Conservation (phyloP, 2,797 vertebrate species). For the Sebastes iracundus region DNA sequence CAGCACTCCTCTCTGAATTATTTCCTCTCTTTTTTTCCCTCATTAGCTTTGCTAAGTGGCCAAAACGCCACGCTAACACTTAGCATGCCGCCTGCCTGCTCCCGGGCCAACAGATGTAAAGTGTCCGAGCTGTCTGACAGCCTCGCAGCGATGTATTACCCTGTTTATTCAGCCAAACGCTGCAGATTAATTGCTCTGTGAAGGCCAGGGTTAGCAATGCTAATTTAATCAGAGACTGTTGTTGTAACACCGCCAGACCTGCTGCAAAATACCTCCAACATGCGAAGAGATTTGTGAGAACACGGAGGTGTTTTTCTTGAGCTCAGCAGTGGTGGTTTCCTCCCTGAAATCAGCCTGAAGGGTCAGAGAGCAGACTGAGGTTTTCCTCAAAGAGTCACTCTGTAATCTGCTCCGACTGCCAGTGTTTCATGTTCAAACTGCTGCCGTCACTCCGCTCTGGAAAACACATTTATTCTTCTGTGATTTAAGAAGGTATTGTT, state of each 20-base stretch:
- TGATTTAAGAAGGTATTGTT: background rate
- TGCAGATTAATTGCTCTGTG: constrained; percentile 73
- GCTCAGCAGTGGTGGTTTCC: background rate
- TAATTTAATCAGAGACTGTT: constrained; percentile 81
- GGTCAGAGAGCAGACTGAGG: background rate
- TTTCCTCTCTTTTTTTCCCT: constrained; percentile 39
- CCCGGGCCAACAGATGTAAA: constrained; percentile 70
- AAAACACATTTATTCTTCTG: background rate
- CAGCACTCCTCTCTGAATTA: constrained; percentile 46
- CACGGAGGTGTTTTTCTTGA: constrained; percentile 4
- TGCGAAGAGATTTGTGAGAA: constrained; percentile 17
- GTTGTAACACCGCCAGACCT: constrained; percentile 31
- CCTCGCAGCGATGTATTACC: constrained; percentile 64
- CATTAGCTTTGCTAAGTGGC: constrained; percentile 58
- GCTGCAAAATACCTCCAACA: constrained; percentile 27
- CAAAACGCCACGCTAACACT: constrained; percentile 47
- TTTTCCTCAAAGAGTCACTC: background rate
- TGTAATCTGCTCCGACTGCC: background rate
- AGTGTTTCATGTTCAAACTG: background rate
- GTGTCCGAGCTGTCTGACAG: constrained; percentile 51
- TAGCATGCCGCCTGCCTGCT: constrained; percentile 22
- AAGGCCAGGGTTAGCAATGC: constrained; percentile 75
- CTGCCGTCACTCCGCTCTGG: background rate
- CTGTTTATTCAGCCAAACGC: constrained; percentile 76
- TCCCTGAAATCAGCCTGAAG: background rate